These are phyloP conservation scores for Miltochrista miniata DNA, from an alignment of 2,888 invertebrate genomes.

Conservation along the genomic window DNA sequence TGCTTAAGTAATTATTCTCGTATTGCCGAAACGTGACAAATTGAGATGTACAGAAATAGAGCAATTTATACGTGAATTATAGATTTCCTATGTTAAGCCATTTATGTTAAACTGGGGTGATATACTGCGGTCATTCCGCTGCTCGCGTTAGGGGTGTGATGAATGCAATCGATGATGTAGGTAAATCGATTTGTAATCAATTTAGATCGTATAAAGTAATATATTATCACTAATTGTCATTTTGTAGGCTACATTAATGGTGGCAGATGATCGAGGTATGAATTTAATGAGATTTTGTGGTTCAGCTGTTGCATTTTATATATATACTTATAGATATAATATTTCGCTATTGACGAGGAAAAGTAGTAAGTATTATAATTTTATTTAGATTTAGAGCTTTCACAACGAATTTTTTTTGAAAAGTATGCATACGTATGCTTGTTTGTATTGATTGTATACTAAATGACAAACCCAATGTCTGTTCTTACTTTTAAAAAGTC, in stretches of 20 bases:
- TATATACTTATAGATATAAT: too few relatives aligned
- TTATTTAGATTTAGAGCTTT: too few relatives aligned
- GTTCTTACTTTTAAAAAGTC: too few relatives aligned
- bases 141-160: conserved; percentile 52
- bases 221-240: conserved; percentile 34
- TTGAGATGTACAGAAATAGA: conserved; percentile 73
- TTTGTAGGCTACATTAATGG: conserved; percentile 27
- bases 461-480: too few relatives aligned
- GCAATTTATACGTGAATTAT: conserved; percentile 72
- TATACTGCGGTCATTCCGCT: conserved; percentile 59
- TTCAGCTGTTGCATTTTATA: conserved; percentile 27
- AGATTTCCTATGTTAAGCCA: conserved; percentile 37
- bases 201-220: conserved; percentile 37
- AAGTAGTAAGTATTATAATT: too few relatives aligned
- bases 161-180: conserved; percentile 58
- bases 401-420: too few relatives aligned
- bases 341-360: too few relatives aligned
- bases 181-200: conserved; percentile 66
- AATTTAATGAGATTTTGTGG: conserved; percentile 7
- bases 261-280: conserved; percentile 27
- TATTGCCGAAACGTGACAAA: conserved; percentile 64
- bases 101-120: conserved; percentile 59
- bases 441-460: too few relatives aligned
- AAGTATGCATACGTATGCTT: too few relatives aligned
- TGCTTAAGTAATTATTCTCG: neutral